phyloP scores from a whole-genome alignment of 1,140 invertebrate genomes.

The Plectrocnemia conspersa region DNA sequence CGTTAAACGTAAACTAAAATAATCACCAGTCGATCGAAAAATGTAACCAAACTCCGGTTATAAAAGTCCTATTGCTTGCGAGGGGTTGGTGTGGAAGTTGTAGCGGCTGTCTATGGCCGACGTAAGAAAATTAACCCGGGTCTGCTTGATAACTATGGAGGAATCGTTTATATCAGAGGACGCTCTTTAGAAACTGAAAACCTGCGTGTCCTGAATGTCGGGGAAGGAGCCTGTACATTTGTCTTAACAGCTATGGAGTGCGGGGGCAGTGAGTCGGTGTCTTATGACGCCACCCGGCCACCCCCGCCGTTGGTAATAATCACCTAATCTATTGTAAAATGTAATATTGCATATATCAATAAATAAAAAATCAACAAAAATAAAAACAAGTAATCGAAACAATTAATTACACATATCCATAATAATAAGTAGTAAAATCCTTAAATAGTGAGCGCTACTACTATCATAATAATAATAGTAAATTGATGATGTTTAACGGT shows the following conservation, averaged over 20 bases:
- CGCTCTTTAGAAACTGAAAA: slow-evolving; percentile 48
- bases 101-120: slow-evolving; percentile 7
- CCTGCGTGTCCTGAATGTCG: slow-evolving; percentile 41
- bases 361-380: slow-evolving; percentile 15
- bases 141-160: slow-evolving; percentile 11
- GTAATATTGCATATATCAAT: slow-evolving; percentile 28
- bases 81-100: slow-evolving; percentile 3
- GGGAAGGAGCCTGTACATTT: slow-evolving; percentile 42
- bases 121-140: slow-evolving; percentile 47
- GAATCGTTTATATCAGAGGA: slow-evolving; percentile 19
- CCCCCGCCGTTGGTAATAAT: too few species aligned
- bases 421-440: slow-evolving; percentile 24
- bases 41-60: not conserved
- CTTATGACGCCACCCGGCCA: not conserved
- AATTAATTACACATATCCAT: too few species aligned
- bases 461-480: too few species aligned
- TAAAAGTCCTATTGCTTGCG: not conserved
- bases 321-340: slow-evolving; percentile 23
- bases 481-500: slow-evolving; percentile 30
- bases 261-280: slow-evolving; percentile 36
- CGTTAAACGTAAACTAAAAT: not conserved
- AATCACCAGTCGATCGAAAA: not conserved
- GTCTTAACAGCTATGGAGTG: slow-evolving; percentile 31
- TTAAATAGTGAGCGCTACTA: slow-evolving; percentile 29
- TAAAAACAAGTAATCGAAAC: slow-evolving; percentile 27